Evolutionary conservation across 2,797 vertebrate species (phyloP).

Genomic region (Manis pentadactyla): DNA sequence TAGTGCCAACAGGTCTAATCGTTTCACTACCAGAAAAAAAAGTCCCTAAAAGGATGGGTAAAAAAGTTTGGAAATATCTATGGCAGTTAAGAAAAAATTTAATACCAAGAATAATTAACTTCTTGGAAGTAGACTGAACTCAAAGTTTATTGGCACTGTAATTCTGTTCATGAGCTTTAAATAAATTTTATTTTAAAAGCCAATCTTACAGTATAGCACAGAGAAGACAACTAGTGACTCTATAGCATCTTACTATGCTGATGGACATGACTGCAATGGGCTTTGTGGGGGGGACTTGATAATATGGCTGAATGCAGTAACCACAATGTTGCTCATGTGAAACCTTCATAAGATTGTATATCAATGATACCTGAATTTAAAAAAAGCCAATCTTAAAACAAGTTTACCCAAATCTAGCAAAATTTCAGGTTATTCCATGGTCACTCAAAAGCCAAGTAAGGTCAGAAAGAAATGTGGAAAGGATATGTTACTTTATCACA

Average conservation of each 20-base stretch:
- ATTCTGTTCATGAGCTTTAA: constrained; percentile 46
- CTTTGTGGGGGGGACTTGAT: no score
- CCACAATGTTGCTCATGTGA: no score
- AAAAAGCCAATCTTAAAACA: not conserved
- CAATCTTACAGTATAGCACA: not conserved
- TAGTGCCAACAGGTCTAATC: not conserved
- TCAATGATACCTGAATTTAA: no score
- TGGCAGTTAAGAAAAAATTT: constrained; percentile 17
- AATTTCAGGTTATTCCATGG: not conserved
- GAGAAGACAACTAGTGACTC: not conserved
- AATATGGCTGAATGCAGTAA: no score
- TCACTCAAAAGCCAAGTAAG: constrained; percentile 5
- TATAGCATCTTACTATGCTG: not conserved
- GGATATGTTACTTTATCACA: constrained; percentile 29
- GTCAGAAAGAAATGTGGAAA: constrained; percentile 30
- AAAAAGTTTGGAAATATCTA: constrained; percentile 37
- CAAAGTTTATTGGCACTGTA: not conserved
- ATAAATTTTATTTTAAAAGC: constrained; percentile 36
- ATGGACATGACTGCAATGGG: no score
- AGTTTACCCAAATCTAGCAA: not conserved
- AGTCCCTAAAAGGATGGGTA: not conserved
- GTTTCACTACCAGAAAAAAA: not conserved
- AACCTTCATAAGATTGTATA: no score
- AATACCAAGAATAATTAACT: constrained; percentile 28
- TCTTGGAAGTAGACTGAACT: not conserved